Percentiles rank a stretch among this genome's conserved stretches.
Conservation (phyloP, 2,113 vertebrate species). For the Caracal caracal region DNA sequence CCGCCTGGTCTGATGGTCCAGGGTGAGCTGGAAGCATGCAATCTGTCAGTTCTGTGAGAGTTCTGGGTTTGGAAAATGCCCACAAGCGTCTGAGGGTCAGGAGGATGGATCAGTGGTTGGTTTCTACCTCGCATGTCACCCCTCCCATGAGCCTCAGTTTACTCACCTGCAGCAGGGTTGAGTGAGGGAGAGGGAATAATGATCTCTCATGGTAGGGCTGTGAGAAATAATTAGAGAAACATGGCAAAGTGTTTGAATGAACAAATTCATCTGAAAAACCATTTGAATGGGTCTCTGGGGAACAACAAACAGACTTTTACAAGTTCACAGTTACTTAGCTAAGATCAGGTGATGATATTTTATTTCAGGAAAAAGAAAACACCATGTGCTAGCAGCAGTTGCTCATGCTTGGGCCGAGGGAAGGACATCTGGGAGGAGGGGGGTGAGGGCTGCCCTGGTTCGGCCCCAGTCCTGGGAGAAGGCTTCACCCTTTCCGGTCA, state of each 20-base stretch:
- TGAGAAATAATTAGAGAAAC: constrained; percentile 78
- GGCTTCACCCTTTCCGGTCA: neutral
- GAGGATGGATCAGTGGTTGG: neutral
- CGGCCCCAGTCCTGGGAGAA: neutral
- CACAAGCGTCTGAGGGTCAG: accelerated
- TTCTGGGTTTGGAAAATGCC: constrained; percentile 5
- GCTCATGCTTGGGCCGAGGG: neutral
- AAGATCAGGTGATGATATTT: constrained; percentile 82
- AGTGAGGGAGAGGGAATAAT: neutral
- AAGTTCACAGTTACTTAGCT: constrained; percentile 84
- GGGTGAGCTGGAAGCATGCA: neutral
- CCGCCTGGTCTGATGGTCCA: neutral
- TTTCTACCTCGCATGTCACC: neutral
- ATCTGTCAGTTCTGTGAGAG: neutral
- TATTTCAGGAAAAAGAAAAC: constrained; percentile 80
- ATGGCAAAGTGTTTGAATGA: constrained; percentile 57
- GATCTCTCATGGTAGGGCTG: neutral
- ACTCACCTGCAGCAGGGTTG: constrained; percentile 38
- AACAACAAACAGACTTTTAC: constrained; percentile 80
- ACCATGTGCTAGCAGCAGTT: constrained; percentile 60
- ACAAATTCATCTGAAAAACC: constrained; percentile 76
- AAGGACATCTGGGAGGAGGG: neutral
- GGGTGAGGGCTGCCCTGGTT: neutral
- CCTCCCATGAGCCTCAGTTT: constrained; percentile 14
- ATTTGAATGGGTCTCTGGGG: constrained; percentile 67